Evolutionary conservation across 2,113 vertebrate species (phyloP), one percentile per base, ranked within the genome.

Genomic region (Morone saxatilis): DNA sequence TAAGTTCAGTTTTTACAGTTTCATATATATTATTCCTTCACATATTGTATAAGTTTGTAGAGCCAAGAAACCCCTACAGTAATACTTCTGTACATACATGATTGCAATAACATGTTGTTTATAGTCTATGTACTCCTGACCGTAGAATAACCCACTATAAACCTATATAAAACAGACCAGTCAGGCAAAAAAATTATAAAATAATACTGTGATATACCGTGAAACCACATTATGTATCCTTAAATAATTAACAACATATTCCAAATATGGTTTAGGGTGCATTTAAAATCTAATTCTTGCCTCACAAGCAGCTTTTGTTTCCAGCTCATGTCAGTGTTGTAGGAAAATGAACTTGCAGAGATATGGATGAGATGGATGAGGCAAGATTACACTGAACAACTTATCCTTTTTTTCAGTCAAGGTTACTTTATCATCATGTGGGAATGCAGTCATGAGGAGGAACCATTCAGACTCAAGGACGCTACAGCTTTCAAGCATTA

Each of bases 361-460:
- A 41, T 54, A 41, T 31, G 7, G 4, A 31, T 16, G 41, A 62
- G 25, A 57, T 2, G 20, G 17, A 45, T 8, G 43, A 47, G 7
- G 9, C 9, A 48, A 63, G 7, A 69, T 20, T 9, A 60, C 17
- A 57, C 8, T 5, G 6, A 73, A 50, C n/a, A 22, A 65, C 71
- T 48, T 20, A 51, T 31, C 17, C n/a, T 20, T 10, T 22, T 56
- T 77, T 45, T 43, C 1, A 25, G n/a, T 40, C 45, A 59, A 13
- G 12, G 31, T 74, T 43, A 31, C n/a, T 56, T 72, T 63, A 57
- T 74, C 31, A n/a, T 40, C 22, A 36, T 56, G 62, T 57, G 68
- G 53, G 47, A 69, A 31, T 10, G 17, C 36, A 41, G 40, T 2
- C 1, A 3, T 69, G 40, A 69, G 22, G 50, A 63, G 5, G 16